Evolutionary conservation across 2,797 vertebrate genomes (phyloP).

Genomic region (Knipowitschia caucasica): DNA sequence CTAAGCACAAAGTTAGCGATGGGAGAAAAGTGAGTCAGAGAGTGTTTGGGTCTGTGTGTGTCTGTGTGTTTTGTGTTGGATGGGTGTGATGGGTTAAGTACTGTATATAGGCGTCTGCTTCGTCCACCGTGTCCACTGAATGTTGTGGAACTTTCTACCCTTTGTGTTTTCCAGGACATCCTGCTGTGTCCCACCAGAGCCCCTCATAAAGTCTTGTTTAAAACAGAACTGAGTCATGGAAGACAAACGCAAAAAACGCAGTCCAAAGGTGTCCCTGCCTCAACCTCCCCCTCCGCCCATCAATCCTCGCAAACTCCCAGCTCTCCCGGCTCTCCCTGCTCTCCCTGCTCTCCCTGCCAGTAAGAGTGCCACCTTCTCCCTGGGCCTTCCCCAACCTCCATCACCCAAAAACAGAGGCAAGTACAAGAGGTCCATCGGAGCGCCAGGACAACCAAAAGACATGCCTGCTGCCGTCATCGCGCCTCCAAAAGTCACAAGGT

Average conservation of each 20-base stretch:
- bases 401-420: constrained; percentile 90
- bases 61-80: no score
- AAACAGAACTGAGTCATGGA: constrained; percentile 75
- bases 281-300: constrained; percentile 78
- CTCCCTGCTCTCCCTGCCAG: constrained; percentile 85
- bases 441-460: constrained; percentile 72
- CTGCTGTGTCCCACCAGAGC: constrained; percentile 11
- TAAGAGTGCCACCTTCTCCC: constrained; percentile 87
- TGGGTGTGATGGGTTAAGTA: no score
- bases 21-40: no score
- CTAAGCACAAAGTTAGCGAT: no score
- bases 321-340: constrained; percentile 86
- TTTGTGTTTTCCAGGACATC: constrained; percentile 54
- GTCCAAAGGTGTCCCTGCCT: constrained; percentile 85
- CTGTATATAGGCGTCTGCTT: no score
- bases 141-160: constrained; percentile 42
- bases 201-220: background rate
- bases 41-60: no score
- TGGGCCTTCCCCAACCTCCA: constrained; percentile 88
- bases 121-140: no score
- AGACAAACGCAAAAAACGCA: constrained; percentile 91
- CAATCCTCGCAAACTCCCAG: constrained; percentile 82
- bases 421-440: constrained; percentile 82
- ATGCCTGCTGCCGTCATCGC: constrained; percentile 64
- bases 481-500: constrained; percentile 76